Conservation (phyloP, 2,797 vertebrate species). For the Crenuchus spilurus region DNA sequence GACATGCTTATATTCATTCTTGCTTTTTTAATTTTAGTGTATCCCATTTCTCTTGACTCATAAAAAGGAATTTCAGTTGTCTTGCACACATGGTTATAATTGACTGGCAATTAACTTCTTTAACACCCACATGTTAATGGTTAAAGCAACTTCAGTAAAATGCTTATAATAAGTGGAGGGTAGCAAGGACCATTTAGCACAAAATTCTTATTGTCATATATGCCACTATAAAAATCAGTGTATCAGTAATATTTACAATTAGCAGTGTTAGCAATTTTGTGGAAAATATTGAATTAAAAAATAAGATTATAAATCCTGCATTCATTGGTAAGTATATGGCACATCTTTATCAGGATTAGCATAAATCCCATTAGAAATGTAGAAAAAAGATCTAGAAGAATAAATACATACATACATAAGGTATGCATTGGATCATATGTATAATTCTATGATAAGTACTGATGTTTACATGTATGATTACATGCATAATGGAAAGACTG, state of each 20-base stretch:
- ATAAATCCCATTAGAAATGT: too few species aligned
- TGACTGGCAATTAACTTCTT: not conserved
- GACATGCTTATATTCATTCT: not conserved
- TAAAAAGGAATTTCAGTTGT: not conserved
- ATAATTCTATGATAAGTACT: not conserved
- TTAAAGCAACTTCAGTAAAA: slow-evolving; percentile 4
- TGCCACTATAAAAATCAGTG: not conserved
- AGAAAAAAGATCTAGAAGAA: too few species aligned
- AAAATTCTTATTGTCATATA: not conserved
- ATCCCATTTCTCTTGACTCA: not conserved
- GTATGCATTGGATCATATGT: not conserved
- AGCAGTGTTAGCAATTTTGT: too few species aligned
- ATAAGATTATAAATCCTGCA: too few species aligned
- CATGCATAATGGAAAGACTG: not conserved
- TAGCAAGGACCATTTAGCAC: not conserved
- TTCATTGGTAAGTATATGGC: too few species aligned
- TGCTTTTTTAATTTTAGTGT: not conserved
- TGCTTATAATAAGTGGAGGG: not conserved
- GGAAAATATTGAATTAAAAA: too few species aligned
- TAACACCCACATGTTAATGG: not conserved
- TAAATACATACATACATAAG: too few species aligned
- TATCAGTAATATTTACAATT: too few species aligned
- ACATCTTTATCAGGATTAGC: too few species aligned
- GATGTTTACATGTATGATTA: not conserved
- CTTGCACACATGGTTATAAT: slow-evolving; percentile 3